Conservation (phyloP, 2,888 invertebrate species). For the Malachius bipustulatus region DNA sequence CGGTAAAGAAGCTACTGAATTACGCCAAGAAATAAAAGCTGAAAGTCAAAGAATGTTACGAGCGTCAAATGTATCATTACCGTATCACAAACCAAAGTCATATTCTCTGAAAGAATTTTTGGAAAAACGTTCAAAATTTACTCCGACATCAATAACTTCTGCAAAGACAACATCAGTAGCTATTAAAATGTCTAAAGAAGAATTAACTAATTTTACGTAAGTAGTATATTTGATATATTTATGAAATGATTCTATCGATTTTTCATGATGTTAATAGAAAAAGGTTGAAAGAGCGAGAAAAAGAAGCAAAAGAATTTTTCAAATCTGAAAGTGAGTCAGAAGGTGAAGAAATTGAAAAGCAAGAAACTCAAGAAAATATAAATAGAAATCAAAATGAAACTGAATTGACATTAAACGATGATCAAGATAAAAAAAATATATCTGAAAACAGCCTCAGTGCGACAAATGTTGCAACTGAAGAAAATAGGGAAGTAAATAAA, state of each 20-base stretch:
- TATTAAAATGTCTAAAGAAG: constrained; percentile 56
- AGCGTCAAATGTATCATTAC: constrained; percentile 62
- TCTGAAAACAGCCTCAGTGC: not conserved
- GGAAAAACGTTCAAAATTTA: constrained; percentile 38
- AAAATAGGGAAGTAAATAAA: not conserved
- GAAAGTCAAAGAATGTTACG: constrained; percentile 73
- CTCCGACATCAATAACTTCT: constrained; percentile 30
- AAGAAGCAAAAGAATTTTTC: constrained; percentile 62
- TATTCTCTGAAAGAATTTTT: constrained; percentile 71
- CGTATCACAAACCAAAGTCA: constrained; percentile 78
- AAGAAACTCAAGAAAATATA: constrained; percentile 15
- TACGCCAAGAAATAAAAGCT: constrained; percentile 66
- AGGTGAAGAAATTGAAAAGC: constrained; percentile 17
- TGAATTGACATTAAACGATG: constrained; percentile 11
- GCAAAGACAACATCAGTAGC: constrained; percentile 36
- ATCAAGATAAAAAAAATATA: constrained; percentile 5
- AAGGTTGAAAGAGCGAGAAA: constrained; percentile 57
- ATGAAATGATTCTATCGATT: constrained; percentile 9
- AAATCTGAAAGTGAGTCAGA: constrained; percentile 57
- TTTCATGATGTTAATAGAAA: constrained; percentile 37
- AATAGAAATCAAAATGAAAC: constrained; percentile 9
- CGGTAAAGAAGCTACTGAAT: constrained; percentile 53
- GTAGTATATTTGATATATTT: constrained; percentile 24
- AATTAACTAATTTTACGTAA: constrained; percentile 54
- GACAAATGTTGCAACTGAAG: constrained; percentile 1